Base-by-base conservation (phyloP, 37 sponge, comb jelly and placozoan species). In the Mnemiopsis leidyi region DNA sequence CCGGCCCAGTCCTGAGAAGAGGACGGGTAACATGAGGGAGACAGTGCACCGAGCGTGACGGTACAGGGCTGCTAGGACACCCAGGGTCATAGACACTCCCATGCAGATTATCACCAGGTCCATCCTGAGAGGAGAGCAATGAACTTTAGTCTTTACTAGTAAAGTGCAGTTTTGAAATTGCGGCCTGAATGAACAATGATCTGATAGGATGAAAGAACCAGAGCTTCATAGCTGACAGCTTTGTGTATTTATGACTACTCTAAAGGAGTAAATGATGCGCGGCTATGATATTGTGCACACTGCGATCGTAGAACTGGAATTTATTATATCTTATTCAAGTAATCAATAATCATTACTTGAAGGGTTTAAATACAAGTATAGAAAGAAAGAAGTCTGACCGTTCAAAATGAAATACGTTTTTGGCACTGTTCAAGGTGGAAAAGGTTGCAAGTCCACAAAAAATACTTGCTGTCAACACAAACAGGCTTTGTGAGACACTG, bases 21-120 rank as follows among this genome's bases (percentile, higher is more conserved):
- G 90, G 48, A 85, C 90, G 0, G 90, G 40, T 85, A 33, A 33
- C 61, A 85, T 38, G 39, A 85, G 48, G 23, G 90, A 85, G 35
- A 85, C 35, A 36, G 90, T 39, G 36, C 90, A 85, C 23, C 90
- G 90, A 2, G 90, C 90, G 20, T 85, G 39, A 2, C 23, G 90
- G 30, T 20, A 85, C 0, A 26, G 16, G 9, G 39, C 16, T 0
- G 90, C 90, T 9, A 20, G 23, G 13, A 38, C 2, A 23, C 61
- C 90, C 39, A 85, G 20, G 23, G 39, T 33, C 23, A 85, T 2
- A 1, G 90, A 3, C 0, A 39, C 24, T 0, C 3, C 0, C 23
- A 25, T 37, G n/a, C 38, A 85, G 21, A 85, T 40, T 13, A 85
- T 35, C 29, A 40, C 7, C 7, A 36, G 28, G 1, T 38, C 48